Base-by-base conservation (phyloP, 2,888 invertebrate species). In the Aproaerema taeniolella region DNA sequence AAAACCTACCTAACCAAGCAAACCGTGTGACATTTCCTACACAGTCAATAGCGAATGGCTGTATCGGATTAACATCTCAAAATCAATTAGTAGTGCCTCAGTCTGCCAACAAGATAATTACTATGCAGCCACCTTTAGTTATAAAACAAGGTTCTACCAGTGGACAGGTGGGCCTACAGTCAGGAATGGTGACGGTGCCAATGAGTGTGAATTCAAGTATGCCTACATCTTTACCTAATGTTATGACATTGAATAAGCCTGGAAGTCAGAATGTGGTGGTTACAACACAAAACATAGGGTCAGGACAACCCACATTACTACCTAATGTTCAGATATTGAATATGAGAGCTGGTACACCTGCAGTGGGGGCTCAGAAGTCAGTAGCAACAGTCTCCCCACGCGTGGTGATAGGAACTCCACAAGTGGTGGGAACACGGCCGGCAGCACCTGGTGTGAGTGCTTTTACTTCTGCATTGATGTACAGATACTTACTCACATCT, bases 251-350 rank as follows among this genome's bases (percentile, higher is more conserved):
- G 67, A 89, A 90, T 58, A 91, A 91, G 76, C 85, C 85, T 46
- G 77, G 82, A 50, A 83, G 79, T 41, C 88, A 87, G 53, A 83
- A 80, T 58, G 81, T 81, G 6, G 83, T 87, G 14, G 87, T 44
- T 0, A 88, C 90, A 47, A 87, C 91, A 56, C 91, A 90, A 63
- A 88, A 89, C 55, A 72, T 91, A 50, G 88, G 91, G 46, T 89
- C 89, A 55, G 87, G 82, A 45, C 91, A 92, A 56, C 90, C 91
- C 52, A 86, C 88, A 3, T 87, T 90, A 42, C 77, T 92, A 50
- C 92, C 92, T 40, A 94, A 93, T 81, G 93, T 96, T 61, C 94
- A 94, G 80, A 93, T 96, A 67, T 88, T 95, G 55, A 95, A 95
- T 77, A 93, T 94, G 88, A 89, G 95, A 54, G 92, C 93, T 38